Conservation (phyloP, 2,113 vertebrate genomes). For the Vidua chalybeata region DNA sequence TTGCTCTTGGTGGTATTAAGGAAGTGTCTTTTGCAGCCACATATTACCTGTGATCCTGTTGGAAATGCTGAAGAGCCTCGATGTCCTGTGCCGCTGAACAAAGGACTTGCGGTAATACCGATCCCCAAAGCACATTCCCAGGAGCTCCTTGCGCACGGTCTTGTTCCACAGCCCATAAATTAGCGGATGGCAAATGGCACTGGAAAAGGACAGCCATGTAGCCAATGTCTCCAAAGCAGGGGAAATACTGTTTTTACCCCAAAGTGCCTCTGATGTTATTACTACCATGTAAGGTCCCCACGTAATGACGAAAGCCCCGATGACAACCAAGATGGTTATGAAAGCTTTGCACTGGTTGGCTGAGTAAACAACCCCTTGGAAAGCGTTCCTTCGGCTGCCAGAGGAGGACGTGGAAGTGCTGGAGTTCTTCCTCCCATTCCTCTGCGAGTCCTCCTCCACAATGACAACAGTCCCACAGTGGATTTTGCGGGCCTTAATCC, state of each 20-base stretch:
- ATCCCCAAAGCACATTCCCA: slow-evolving; percentile 96
- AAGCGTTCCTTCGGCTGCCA: slow-evolving; percentile 83
- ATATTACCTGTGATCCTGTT: slow-evolving; percentile 92
- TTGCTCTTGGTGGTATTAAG: neutral
- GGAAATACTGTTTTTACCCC: slow-evolving; percentile 88
- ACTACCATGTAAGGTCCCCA: slow-evolving; percentile 96
- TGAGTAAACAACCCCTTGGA: slow-evolving; percentile 87
- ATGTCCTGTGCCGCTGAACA: slow-evolving; percentile 86
- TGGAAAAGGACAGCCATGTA: slow-evolving; percentile 93
- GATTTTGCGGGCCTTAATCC: slow-evolving; percentile 95
- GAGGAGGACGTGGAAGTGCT: slow-evolving; percentile 92
- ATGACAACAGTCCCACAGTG: slow-evolving; percentile 89
- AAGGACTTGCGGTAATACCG: slow-evolving; percentile 93
- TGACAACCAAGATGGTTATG: slow-evolving; percentile 93
- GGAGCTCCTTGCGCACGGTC: slow-evolving; percentile 94
- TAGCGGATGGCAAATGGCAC: slow-evolving; percentile 91
- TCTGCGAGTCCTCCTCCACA: slow-evolving; percentile 80
- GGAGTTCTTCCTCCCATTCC: slow-evolving; percentile 90
- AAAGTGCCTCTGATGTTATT: slow-evolving; percentile 90
- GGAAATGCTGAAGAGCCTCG: slow-evolving; percentile 95
- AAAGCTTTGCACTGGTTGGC: slow-evolving; percentile 98
- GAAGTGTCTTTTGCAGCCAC: neutral
- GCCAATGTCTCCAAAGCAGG: slow-evolving; percentile 90
- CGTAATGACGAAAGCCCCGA: slow-evolving; percentile 89
- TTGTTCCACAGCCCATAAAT: slow-evolving; percentile 99